Evolutionary conservation across 2,888 invertebrate genomes (phyloP).

Genomic region (Catocala nupta): DNA sequence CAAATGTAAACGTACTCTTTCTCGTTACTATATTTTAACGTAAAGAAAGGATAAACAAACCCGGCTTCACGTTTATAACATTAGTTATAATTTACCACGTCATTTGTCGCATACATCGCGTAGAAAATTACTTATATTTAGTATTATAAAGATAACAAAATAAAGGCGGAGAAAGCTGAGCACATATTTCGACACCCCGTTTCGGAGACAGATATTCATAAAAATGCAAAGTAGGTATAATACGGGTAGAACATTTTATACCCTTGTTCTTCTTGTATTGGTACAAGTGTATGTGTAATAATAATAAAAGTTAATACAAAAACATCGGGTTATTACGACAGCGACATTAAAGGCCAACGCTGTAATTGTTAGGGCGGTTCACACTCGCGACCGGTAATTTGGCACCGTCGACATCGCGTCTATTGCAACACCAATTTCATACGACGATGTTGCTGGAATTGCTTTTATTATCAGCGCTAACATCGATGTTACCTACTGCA

Average conservation of each 20-base stretch:
- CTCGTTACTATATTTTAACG: too few relatives aligned
- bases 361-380: constrained; percentile 62
- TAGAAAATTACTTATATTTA: constrained; percentile 3
- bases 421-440: constrained; percentile 68
- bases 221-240: constrained; percentile 33
- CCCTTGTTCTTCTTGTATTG: constrained; percentile 37
- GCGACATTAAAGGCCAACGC: constrained; percentile 55
- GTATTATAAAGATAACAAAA: constrained; percentile 13
- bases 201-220: constrained; percentile 23
- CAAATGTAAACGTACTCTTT: too few relatives aligned
- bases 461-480: constrained; percentile 60
- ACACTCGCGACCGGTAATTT: constrained; percentile 62
- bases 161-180: constrained; percentile 11
- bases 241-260: constrained; percentile 26
- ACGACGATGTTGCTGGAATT: constrained; percentile 63
- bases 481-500: constrained; percentile 23
- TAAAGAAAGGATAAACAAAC: too few relatives aligned
- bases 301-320: constrained; percentile 65
- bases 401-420: constrained; percentile 65
- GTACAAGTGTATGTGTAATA: constrained; percentile 46
- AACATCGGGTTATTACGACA: constrained; percentile 59
- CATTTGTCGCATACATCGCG: constrained; percentile 8
- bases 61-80: too few relatives aligned
- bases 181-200: constrained; percentile 17
- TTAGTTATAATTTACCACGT: constrained; percentile 13